Evolutionary conservation across 2,797 vertebrate genomes (phyloP), one percentile per base, ranked within the genome.

Genomic region (Urophycis tenuis): DNA sequence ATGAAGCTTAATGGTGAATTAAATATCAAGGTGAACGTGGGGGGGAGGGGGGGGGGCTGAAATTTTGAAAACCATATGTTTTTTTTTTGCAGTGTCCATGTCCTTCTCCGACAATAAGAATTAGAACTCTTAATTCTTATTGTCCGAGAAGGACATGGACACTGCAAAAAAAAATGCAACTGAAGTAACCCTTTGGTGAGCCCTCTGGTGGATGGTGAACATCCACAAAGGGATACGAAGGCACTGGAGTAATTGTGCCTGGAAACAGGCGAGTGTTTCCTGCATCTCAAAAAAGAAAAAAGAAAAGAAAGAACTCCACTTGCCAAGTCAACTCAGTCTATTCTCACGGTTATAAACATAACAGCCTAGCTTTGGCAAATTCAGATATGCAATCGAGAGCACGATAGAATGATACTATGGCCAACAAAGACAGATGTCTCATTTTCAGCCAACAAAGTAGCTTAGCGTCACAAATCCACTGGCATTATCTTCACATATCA

Each of bases 361-460:
- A 75, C 25, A 71, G 36, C 36, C 30, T 25, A 17, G 69, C 19
- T 76, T 45, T 71, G 22, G 39, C 39, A n/a, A 29, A 60, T 71
- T 32, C 39, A 33, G 32, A 60, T 72, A 53, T 22, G 75, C 75
- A 71, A 60, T 72, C 17, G 45, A 73, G 39, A 74, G 25, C 77
- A 39, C 34, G 67, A 74, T 69, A 25, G 64, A 64, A 78, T 49
- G 64, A 70, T 69, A 74, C 39, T 35, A 33, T 41, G 33, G 73
- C 64, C 53, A 78, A 69, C 49, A 78, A 17, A 53, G 39, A 74
- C 72, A 74, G 72, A 49, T 39, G 64, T 78, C 72, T 73, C 49
- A 78, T 67, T 35, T 78, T 73, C 53, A 73, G 77, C 39, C 72
- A 77, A 77, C 73, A 73, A 78, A 70, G 71, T 31, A 73, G 49